Evolutionary conservation across 1,140 invertebrate genomes (phyloP), one percentile per base, ranked within the genome.

Genomic region (Neoseiulus cucumeris): DNA sequence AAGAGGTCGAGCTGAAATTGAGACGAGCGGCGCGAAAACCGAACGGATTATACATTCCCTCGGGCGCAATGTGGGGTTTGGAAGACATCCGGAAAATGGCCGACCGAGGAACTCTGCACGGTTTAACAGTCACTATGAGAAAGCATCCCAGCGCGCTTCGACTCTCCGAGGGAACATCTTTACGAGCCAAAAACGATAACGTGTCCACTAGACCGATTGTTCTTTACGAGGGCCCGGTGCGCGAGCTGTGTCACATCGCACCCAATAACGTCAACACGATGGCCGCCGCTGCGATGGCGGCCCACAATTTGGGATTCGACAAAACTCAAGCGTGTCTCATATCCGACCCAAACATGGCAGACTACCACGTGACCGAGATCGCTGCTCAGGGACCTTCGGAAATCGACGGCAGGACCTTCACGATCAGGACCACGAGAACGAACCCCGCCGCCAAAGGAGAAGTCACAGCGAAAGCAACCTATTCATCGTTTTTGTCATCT

Each of bases 211-310:
- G 66, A 30, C 42, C 68, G 30, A 73, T 76, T 7, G 72, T 75
- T 29, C 69, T 83, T 12, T 83, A 80, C 72, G 76, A 82, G 71
- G 79, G 82, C 30, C 73, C 76, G 44, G 81, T 82, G 0, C 69
- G 80, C 47, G 73, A 73, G 28, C 71, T 83, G 7, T 83, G 82
- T 73, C 73, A 75, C 42, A 66, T 82, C 51, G 82, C 82, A 2
- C 82, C 82, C 7, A 82, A 83, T 70, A 83, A 84, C 69, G 81
- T 83, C 0, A 81, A 81, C 70, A 82, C 80, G 25, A 82, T 81
- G 80, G 80, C 80, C 30, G 79, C 76, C 28, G 81, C 80, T 22
- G 80, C 81, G 7, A 70, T 83, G 42, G 80, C 80, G 9, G 82
- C 78, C 14, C 75, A 77, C 68, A 82, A 79, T 70, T 73, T 83